Base-by-base conservation (phyloP, 92 coral and sea anemone genomes). In the Scolanthus callimorphus region DNA sequence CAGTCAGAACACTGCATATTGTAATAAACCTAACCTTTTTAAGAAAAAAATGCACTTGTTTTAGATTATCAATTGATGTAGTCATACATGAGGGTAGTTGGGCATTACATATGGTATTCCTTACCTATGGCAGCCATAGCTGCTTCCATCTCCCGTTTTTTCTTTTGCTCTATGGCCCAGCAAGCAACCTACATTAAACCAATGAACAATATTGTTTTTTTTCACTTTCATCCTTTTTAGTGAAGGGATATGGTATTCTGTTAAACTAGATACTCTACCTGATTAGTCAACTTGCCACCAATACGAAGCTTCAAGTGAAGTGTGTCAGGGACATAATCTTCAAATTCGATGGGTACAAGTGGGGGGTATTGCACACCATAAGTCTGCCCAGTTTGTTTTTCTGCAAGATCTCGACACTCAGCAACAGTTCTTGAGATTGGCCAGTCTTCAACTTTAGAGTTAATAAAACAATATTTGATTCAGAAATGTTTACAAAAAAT, bases 121-220 rank as follows among this genome's bases (percentile, higher is more conserved):
- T 20, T 24, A 51, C 57, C 52, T 38, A 38, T 60, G 0, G 12
- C 24, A 19, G 66, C 29, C 30, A 45, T 34, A 45, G 57, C 69
- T 45, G 24, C 30, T 24, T 29, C 24, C 38, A 25, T 26, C 19
- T 28, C 58, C 13, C 17, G 28, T 23, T 38, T 11, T 1, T 29
- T 64, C 21, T 31, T 62, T 4, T 62, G 60, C 9, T 64, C 27
- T 3, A 64, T 64, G 31, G 60, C 60, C 60, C 48, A 64, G 13
- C 71, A 25, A 1, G 60, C 60, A 15, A 51, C 71, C 71, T 51
- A 1, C 57, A n/a, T 13, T 13, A 4, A 4, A 17, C 15, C 4
- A 4, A 47, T 3, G 3, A n/a, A n/a, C n/a, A n/a, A n/a, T n/a
- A n/a, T n/a, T n/a, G n/a, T n/a, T n/a, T n/a, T n/a, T n/a, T n/a